These are phyloP conservation scores for Drosophila pectinifera DNA, from an alignment of 1,140 invertebrate species.

Conservation along the genomic window DNA sequence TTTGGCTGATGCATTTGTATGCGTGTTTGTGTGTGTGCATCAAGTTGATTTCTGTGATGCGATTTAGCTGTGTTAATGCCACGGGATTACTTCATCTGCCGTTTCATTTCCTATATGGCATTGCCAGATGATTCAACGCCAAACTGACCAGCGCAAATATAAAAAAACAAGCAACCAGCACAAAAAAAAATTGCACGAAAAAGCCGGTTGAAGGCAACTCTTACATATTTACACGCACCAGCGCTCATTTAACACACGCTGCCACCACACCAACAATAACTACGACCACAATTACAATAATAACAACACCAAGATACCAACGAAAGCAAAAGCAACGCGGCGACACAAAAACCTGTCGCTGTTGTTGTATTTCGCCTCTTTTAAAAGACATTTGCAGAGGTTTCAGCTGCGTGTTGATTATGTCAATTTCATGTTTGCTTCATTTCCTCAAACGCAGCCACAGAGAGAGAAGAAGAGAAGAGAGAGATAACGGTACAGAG, in stretches of 20 bases:
- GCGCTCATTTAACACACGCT: conserved; percentile 79
- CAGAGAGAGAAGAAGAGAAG: neutral
- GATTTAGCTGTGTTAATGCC: conserved; percentile 57
- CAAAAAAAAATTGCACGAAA: conserved; percentile 66
- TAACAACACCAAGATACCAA: conserved; percentile 25
- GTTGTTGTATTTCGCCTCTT: conserved; percentile 44
- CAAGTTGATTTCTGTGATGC: conserved; percentile 51
- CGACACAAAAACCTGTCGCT: conserved; percentile 76
- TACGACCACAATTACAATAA: conserved; percentile 18
- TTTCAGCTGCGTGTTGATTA: conserved; percentile 68
- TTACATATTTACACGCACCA: conserved; percentile 83
- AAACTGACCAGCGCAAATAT: conserved; percentile 76
- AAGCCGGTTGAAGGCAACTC: conserved; percentile 83
- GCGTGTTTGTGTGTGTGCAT: conserved; percentile 41
- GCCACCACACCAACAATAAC: conserved; percentile 34
- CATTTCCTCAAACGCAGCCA: conserved; percentile 69
- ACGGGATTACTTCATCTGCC: conserved; percentile 71
- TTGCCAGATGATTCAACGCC: conserved; percentile 49
- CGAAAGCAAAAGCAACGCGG: conserved; percentile 63
- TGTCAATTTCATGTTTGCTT: conserved; percentile 82
- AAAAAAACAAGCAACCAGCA: conserved; percentile 35
- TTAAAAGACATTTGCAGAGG: conserved; percentile 70
- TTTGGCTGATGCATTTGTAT: conserved; percentile 22
- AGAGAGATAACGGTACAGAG: conserved; percentile 23
- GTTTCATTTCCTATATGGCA: conserved; percentile 75